These are phyloP conservation scores for Manis pentadactyla DNA, from an alignment of 2,797 vertebrate species.

Conservation along the genomic window DNA sequence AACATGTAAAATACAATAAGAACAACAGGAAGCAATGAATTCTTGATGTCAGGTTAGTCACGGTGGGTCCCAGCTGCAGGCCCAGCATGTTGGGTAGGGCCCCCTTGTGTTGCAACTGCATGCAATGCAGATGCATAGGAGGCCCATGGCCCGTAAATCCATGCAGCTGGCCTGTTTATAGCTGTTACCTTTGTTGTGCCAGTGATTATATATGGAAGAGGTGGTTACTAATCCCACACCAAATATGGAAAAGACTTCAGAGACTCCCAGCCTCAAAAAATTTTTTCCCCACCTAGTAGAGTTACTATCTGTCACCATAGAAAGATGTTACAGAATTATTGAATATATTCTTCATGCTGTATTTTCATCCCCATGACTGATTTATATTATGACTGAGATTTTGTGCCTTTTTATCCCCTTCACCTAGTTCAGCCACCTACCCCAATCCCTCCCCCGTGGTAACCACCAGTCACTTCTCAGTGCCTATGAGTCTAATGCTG, in stretches of 20 bases:
- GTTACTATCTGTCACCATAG: no score
- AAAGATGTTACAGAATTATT: no score
- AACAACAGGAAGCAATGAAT: constrained; percentile 16
- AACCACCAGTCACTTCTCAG: no score
- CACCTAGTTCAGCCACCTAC: no score
- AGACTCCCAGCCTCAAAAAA: not conserved
- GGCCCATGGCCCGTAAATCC: not conserved
- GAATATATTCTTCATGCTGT: no score
- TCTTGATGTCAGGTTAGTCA: not conserved
- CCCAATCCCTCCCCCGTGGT: no score
- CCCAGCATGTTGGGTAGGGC: not conserved
- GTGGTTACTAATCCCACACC: not conserved
- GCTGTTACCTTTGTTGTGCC: not conserved
- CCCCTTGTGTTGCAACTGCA: not conserved
- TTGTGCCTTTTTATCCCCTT: no score
- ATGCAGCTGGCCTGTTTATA: not conserved
- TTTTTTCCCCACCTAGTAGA: no score
- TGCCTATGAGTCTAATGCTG: no score
- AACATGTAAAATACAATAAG: not conserved
- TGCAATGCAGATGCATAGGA: accelerated
- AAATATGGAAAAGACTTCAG: not conserved
- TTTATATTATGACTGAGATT: no score
- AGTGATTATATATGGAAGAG: not conserved
- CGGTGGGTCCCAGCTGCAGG: not conserved
- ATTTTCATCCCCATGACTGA: no score